Evolutionary conservation across 2,797 vertebrate genomes (phyloP).

Genomic region (Setipinna tenuifilis): DNA sequence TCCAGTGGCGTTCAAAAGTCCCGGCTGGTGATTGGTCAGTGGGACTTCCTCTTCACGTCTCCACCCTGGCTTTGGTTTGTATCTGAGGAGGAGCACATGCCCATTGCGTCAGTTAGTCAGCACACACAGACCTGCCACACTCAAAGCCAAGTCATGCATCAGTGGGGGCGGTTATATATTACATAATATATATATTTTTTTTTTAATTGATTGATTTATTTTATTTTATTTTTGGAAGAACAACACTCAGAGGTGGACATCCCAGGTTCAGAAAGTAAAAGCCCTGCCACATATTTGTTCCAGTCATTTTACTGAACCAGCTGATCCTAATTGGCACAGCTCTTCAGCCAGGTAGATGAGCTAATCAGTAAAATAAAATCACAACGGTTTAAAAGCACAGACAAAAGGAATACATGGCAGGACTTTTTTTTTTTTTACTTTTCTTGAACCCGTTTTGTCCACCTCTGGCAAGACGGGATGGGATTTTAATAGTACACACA

Average conservation of each 20-base stretch:
- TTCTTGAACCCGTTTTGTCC: too few relatives aligned
- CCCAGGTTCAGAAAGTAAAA: too few relatives aligned
- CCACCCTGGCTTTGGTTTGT: conserved; percentile 97
- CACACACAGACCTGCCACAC: background rate
- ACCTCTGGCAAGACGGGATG: background rate
- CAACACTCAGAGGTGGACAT: background rate
- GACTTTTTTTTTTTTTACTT: too few relatives aligned
- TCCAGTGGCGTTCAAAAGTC: conserved; percentile 17
- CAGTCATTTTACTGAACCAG: too few relatives aligned
- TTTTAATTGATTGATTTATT: too few relatives aligned
- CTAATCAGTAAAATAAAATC: too few relatives aligned
- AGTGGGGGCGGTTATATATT: background rate
- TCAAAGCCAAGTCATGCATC: background rate
- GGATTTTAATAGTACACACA: background rate
- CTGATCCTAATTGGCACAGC: too few relatives aligned
- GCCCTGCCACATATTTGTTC: too few relatives aligned
- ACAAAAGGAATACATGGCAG: too few relatives aligned
- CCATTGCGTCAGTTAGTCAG: background rate
- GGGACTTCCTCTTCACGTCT: conserved; percentile 94
- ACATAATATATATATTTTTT: background rate
- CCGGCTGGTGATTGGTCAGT: conserved; percentile 79
- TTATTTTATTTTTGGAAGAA: background rate
- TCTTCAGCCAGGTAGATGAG: too few relatives aligned
- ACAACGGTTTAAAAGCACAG: too few relatives aligned
- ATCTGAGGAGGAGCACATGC: conserved; percentile 72